A percentile compares a stretch with the other conserved stretches of the same genome.
Conservation (phyloP, 2,888 invertebrate species). For the Acanthosepion pharaonis region DNA sequence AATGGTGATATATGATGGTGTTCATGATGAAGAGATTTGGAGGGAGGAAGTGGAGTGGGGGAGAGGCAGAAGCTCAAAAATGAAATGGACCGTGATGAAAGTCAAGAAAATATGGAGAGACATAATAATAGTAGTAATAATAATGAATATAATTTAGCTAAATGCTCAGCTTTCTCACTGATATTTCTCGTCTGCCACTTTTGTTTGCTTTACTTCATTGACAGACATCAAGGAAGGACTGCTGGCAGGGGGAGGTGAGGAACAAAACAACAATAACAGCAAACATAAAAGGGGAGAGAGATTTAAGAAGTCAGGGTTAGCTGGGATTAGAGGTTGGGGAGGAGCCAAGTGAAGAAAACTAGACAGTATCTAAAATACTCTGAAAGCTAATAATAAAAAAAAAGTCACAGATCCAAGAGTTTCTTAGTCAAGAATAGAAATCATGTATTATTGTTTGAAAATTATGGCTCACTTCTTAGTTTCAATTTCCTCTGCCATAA, state of each 20-base stretch:
- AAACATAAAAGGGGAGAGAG: not conserved
- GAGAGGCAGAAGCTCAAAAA: not conserved
- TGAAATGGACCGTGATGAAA: too few species aligned
- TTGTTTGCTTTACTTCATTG: not conserved
- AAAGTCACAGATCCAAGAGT: not conserved
- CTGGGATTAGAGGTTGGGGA: not conserved
- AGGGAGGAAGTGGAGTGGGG: not conserved
- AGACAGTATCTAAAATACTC: not conserved
- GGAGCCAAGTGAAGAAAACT: not conserved
- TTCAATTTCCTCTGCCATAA: not conserved
- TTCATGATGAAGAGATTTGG: not conserved
- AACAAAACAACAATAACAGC: not conserved
- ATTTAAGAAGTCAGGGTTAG: not conserved
- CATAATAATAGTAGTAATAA: too few species aligned
- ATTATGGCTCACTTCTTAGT: not conserved
- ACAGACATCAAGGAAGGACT: not conserved
- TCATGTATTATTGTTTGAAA: not conserved
- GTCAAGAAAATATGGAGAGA: too few species aligned
- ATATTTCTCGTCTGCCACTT: not conserved
- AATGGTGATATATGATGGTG: conserved; percentile 24
- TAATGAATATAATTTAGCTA: not conserved
- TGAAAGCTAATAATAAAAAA: not conserved
- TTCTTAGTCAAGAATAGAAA: not conserved
- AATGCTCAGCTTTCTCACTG: conserved; percentile 14
- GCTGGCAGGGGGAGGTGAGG: not conserved